phyloP scores from a whole-genome alignment of 2,888 invertebrate genomes.

The Oscheius myriophilus region DNA sequence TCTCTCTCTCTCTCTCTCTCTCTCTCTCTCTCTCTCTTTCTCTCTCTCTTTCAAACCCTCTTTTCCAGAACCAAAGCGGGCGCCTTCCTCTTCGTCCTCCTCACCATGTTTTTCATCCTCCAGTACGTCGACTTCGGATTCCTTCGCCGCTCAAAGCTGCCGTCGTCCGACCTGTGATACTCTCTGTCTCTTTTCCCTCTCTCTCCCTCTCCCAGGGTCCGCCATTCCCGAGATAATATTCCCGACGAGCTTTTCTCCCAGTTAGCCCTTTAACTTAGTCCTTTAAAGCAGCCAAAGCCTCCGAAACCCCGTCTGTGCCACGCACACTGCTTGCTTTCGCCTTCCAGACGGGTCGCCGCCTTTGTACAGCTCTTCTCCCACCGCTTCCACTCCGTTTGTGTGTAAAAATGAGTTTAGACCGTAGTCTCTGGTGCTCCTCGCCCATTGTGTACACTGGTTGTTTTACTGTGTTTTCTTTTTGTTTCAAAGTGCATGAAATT shows the following conservation, averaged over 20 bases:
- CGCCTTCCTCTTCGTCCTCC: slow-evolving; percentile 8
- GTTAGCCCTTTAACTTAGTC: background rate
- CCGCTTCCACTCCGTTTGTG: no score
- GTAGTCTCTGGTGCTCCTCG: no score
- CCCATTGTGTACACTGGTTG: no score
- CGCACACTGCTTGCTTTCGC: background rate
- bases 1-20: background rate
- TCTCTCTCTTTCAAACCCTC: background rate
- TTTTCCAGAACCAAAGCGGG: slow-evolving; percentile 27
- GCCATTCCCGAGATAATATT: slow-evolving; percentile 3
- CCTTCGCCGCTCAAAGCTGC: slow-evolving; percentile 7
- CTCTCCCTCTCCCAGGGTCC: background rate
- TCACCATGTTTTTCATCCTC: slow-evolving; percentile 15
- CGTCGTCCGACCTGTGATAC: slow-evolving; percentile 25
- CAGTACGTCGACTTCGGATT: slow-evolving; percentile 23
- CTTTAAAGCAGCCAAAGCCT: background rate
- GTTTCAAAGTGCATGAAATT: no score
- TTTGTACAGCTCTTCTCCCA: no score
- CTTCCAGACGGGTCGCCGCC: slow-evolving; percentile 7
- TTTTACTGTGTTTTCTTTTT: no score
- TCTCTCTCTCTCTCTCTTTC: no score
- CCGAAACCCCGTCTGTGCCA: background rate
- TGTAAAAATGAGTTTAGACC: no score
- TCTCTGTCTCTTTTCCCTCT: background rate
- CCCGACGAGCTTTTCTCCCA: background rate